A percentile compares a stretch with the other conserved stretches of the same genome.
Evolutionary conservation across 1,140 invertebrate genomes (phyloP).

Genomic region (Bombus picipes): DNA sequence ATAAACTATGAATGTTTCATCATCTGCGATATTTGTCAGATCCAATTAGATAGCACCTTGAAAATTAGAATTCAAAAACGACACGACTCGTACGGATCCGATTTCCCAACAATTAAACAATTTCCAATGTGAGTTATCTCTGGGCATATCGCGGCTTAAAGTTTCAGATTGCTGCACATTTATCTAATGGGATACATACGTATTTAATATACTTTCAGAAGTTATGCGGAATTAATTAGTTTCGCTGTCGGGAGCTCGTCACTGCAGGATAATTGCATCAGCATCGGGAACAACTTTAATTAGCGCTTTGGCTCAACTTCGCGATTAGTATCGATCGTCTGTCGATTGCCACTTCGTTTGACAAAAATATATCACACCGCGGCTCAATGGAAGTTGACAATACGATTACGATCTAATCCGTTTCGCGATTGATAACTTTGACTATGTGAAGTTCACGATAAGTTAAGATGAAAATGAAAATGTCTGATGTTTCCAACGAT

Average conservation of each 20-base stretch:
- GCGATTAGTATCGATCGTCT: conserved; percentile 21
- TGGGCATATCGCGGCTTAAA: not conserved
- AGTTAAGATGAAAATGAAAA: not conserved
- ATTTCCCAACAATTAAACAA: not conserved
- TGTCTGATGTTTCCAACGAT: not conserved
- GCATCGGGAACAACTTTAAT: conserved; percentile 17
- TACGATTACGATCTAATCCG: not conserved
- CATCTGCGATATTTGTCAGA: too few species aligned
- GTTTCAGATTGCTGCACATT: not conserved
- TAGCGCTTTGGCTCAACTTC: conserved; percentile 19
- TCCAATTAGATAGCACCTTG: too few species aligned
- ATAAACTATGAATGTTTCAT: too few species aligned
- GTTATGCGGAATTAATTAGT: conserved; percentile 35
- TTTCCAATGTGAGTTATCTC: not conserved
- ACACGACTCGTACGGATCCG: not conserved
- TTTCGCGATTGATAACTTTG: not conserved
- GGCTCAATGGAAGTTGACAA: not conserved
- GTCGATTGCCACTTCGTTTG: not conserved
- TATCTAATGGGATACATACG: not conserved
- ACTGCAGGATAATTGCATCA: conserved; percentile 34
- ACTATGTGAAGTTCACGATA: not conserved
- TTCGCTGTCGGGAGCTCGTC: not conserved
- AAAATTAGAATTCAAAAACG: not conserved
- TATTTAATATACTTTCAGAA: not conserved
- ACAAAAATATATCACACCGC: not conserved